phyloP scores from a whole-genome alignment of 2,113 vertebrate species.

The Hemicordylus capensis region DNA sequence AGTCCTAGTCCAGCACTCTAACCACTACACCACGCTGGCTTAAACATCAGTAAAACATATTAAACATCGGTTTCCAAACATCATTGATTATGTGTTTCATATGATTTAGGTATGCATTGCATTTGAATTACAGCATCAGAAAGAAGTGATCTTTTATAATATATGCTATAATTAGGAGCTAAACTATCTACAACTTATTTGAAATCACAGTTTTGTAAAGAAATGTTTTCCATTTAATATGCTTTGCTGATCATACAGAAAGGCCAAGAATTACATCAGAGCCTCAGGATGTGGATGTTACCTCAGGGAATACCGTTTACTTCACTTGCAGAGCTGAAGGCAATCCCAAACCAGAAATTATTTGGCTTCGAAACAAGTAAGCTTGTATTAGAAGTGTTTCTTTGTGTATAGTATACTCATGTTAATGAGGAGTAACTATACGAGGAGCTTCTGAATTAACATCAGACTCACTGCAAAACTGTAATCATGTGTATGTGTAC shows the following conservation, averaged over 20 bases:
- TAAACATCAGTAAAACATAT: not conserved
- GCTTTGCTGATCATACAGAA: constrained; percentile 77
- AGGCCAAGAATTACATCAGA: constrained; percentile 96
- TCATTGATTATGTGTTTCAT: not conserved
- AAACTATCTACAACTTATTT: not conserved
- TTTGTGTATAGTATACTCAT: not conserved
- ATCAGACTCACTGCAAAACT: not conserved
- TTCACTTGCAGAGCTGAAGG: constrained; percentile 98
- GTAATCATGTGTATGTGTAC: not conserved
- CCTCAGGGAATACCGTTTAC: constrained; percentile 96
- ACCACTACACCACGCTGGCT: too few species aligned
- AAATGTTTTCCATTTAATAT: constrained; percentile 15
- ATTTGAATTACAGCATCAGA: constrained; percentile 16
- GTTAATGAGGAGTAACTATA: not conserved
- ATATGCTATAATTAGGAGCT: not conserved
- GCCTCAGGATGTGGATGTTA: constrained; percentile 95
- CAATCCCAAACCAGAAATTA: constrained; percentile 99
- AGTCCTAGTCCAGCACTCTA: too few species aligned
- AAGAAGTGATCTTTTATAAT: constrained; percentile 10
- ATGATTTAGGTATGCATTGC: not conserved
- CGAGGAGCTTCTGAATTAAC: not conserved
- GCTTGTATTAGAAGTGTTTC: constrained; percentile 46
- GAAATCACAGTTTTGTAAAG: constrained; percentile 17
- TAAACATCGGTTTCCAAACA: not conserved
- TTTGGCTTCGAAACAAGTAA: constrained; percentile 99